These are phyloP conservation scores for Forbesichthys papilliferus DNA, from an alignment of 2,113 vertebrate genomes.

Conservation along the genomic window DNA sequence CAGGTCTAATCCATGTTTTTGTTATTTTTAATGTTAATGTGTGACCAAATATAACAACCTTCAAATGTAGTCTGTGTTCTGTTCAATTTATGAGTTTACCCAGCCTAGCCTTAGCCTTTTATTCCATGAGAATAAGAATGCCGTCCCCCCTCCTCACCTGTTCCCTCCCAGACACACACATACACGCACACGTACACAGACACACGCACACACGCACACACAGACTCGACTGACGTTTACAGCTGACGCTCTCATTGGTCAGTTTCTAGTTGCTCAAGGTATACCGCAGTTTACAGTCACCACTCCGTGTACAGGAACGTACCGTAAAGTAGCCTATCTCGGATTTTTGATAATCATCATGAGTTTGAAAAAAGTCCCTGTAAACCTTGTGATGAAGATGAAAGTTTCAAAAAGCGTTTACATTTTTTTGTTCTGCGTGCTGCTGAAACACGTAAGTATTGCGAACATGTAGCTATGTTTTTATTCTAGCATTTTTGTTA, in stretches of 20 bases:
- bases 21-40: slow-evolving; percentile 7
- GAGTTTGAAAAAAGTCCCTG: background rate
- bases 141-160: background rate
- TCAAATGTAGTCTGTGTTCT: background rate
- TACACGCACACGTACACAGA: slow-evolving; percentile 9
- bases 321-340: background rate
- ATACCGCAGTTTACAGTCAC: slow-evolving; percentile 8
- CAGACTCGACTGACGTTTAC: slow-evolving; percentile 4
- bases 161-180: background rate
- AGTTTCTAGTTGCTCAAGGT: slow-evolving; percentile 42
- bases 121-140: background rate
- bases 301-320: slow-evolving; percentile 35
- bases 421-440: slow-evolving; percentile 41
- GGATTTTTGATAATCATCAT: slow-evolving; percentile 10
- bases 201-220: slow-evolving; percentile 5
- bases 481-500: no score
- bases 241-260: slow-evolving; percentile 32
- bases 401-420: slow-evolving; percentile 15
- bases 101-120: background rate
- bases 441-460: slow-evolving; percentile 59
- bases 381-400: slow-evolving; percentile 20
- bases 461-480: background rate
- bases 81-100: background rate
- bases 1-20: background rate
- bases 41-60: background rate